Percentiles rank a stretch among this genome's conserved stretches.
These are phyloP conservation scores for Spinibarbus caldwelli DNA, from an alignment of 2,797 vertebrate species.

Conservation along the genomic window DNA sequence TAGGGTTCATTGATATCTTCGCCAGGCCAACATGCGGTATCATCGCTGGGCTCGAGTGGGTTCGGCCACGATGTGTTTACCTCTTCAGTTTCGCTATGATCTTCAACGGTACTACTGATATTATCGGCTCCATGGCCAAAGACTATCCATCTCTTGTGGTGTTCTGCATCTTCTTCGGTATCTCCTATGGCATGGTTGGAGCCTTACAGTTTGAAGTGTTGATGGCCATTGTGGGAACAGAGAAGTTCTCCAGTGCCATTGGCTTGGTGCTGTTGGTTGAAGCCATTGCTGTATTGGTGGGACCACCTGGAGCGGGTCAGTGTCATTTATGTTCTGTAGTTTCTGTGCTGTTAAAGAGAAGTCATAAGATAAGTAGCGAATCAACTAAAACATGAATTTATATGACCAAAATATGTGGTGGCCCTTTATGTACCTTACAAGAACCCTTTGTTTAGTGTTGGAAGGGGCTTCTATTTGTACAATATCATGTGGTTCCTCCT, in stretches of 20 bases:
- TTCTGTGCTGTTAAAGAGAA: neutral
- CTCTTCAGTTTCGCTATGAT: slow-evolving; percentile 93
- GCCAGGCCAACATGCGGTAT: slow-evolving; percentile 89
- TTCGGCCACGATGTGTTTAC: slow-evolving; percentile 91
- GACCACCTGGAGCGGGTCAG: slow-evolving; percentile 91
- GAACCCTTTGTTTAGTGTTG: neutral
- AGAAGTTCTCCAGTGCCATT: slow-evolving; percentile 93
- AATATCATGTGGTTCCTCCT: neutral
- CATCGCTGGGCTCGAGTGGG: slow-evolving; percentile 85
- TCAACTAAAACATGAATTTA: neutral
- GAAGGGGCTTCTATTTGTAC: neutral
- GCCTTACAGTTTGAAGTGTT: slow-evolving; percentile 98
- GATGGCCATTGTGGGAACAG: slow-evolving; percentile 93
- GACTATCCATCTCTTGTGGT: slow-evolving; percentile 84
- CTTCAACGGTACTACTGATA: slow-evolving; percentile 91
- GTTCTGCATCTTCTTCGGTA: slow-evolving; percentile 95
- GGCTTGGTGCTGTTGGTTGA: slow-evolving; percentile 93
- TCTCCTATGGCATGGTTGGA: slow-evolving; percentile 98
- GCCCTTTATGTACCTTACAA: neutral
- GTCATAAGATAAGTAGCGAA: neutral
- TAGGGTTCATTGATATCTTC: slow-evolving; percentile 95
- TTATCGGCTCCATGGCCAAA: slow-evolving; percentile 82
- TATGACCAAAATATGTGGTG: neutral
- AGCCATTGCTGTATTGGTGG: slow-evolving; percentile 92
- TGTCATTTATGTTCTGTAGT: neutral